Evolutionary conservation across 1,140 invertebrate genomes (phyloP), one percentile per base, ranked within the genome.

Genomic region (Drosophila oshimai): DNA sequence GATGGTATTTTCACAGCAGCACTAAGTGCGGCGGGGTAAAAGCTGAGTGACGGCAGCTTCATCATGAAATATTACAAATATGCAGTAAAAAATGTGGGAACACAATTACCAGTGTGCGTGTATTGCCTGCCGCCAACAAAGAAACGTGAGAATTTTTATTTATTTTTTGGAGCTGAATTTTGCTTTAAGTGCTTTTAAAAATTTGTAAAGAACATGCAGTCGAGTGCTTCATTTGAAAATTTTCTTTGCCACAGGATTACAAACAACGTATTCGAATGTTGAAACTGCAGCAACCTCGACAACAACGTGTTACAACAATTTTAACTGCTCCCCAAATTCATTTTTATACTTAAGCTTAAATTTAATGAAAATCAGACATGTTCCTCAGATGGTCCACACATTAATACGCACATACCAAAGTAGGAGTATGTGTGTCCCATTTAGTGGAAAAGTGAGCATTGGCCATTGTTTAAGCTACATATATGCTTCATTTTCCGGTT

Each of bases 321-420:
- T n/a, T n/a, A n/a, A n/a, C n/a, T 34, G 17, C 29, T 17, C 5
- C 18, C 45, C 3, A 61, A 61, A 42, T 93, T 93, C 51, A 93
- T 95, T 69, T n/a, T 95, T 96, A 89, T 93, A 96, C 74, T 92
- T 93, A 58, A 93, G 94, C 39, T 97, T 98, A 92, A 95, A 96
- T 47, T 92, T 93, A 28, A 94, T 97, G 83, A 70, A 55, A 49
- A 29, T 22, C 33, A 41, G 12, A 26, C 7, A 34, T 18, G 7
- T 24, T 53, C 39, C 3, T 15, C 4, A 12, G 22, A 29, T 28
- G 12, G 18, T 37, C 20, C 34, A 42, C 28, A 17, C 13, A 58
- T 39, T 17, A 31, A 18, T 26, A 29, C 37, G 12, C 13, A 57
- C 29, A 31, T 31, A 31, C 4, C 18, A 24, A 15, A 26, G 10